These are phyloP conservation scores for Operophtera brumata DNA, from an alignment of 2,888 invertebrate species.

Conservation along the genomic window DNA sequence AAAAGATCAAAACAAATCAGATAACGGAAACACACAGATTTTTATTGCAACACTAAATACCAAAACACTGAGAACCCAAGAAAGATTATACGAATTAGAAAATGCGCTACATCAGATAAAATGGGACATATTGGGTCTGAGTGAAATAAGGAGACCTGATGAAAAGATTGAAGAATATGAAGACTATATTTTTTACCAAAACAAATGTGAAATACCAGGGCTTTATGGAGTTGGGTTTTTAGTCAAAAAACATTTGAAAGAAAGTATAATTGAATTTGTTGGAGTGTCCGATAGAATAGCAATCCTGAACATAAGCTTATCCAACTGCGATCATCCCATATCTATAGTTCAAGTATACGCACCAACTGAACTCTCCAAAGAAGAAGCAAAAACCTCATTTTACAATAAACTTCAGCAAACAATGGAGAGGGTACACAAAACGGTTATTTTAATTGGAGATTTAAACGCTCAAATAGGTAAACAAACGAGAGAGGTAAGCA, in stretches of 20 bases:
- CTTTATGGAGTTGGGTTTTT: conserved; percentile 20
- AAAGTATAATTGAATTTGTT: conserved; percentile 7
- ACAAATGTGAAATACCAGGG: conserved; percentile 12
- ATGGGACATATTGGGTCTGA: conserved; percentile 24
- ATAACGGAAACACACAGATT: neutral
- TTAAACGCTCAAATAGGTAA: neutral
- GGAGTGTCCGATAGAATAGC: conserved; percentile 23
- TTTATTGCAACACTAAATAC: conserved; percentile 18
- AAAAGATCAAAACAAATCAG: neutral
- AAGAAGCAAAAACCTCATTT: neutral
- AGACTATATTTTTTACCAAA: conserved; percentile 20
- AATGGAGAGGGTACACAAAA: neutral
- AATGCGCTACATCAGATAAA: conserved; percentile 12
- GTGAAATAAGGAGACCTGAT: neutral
- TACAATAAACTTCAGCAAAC: neutral
- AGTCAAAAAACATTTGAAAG: conserved; percentile 7
- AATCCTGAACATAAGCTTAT: neutral
- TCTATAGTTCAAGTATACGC: conserved; percentile 23
- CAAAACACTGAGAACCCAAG: conserved; percentile 14
- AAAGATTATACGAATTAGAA: conserved; percentile 19
- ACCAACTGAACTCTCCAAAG: conserved; percentile 11
- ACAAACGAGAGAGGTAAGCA: conserved; percentile 12
- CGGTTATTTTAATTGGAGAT: no score
- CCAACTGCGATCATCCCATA: conserved; percentile 7
- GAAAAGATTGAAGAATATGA: conserved; percentile 14